A percentile compares a stretch with the other conserved stretches of the same genome.
Evolutionary conservation across 2,113 vertebrate species (phyloP).

Genomic region (Lophius piscatorius): DNA sequence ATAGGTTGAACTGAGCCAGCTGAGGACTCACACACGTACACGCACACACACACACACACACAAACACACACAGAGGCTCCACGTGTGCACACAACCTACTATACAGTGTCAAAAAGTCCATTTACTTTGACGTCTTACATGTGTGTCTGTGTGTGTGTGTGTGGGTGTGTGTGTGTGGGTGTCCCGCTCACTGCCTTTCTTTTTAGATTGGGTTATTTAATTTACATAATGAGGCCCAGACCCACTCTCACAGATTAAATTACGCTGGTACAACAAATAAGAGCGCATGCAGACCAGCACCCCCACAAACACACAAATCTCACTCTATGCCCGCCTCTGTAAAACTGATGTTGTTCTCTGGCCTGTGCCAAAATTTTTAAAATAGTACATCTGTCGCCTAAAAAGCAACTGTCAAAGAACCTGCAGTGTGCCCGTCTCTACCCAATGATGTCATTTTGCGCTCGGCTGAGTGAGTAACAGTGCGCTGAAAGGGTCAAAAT

Average conservation of each 20-base stretch:
- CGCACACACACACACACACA: not conserved
- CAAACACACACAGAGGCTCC: not conserved
- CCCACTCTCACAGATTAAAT: constrained; percentile 75
- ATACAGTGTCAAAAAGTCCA: constrained; percentile 46
- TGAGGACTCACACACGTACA: constrained; percentile 46
- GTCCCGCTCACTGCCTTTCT: constrained; percentile 54
- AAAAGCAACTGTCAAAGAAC: constrained; percentile 24
- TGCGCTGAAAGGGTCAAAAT: constrained; percentile 70
- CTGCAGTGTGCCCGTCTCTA: constrained; percentile 29
- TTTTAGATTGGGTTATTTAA: constrained; percentile 75
- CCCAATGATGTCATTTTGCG: constrained; percentile 68
- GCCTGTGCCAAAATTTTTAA: not conserved
- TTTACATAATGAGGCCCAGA: constrained; percentile 78
- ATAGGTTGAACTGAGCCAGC: constrained; percentile 58
- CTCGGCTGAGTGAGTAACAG: constrained; percentile 61
- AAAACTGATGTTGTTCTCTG: constrained; percentile 11
- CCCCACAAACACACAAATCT: constrained; percentile 54
- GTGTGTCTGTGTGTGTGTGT: constrained; percentile 17
- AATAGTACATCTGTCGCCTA: not conserved
- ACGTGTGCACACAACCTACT: constrained; percentile 27
- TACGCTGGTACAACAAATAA: constrained; percentile 76
- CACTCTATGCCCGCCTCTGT: constrained; percentile 26
- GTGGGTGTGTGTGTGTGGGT: constrained; percentile 2
- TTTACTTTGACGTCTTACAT: constrained; percentile 45
- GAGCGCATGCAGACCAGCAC: constrained; percentile 57